Evolutionary conservation across 30 jellyfish, hydroid and myxozoan genomes (phyloP), one percentile per base, ranked within the genome.

Genomic region (Euphysa ruthae): DNA sequence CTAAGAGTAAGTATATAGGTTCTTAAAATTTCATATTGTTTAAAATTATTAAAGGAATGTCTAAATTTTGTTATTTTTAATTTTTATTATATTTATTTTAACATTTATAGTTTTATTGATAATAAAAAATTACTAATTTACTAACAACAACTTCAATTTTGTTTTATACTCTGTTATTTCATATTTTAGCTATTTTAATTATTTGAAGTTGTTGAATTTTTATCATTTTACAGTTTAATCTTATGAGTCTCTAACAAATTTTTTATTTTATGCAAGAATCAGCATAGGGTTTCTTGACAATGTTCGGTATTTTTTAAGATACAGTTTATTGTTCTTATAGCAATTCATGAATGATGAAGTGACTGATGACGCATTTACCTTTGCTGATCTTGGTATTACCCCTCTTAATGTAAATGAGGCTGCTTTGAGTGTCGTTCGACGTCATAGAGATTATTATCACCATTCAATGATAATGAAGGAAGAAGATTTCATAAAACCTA

Each of bases 321-420:
- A n/a, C n/a, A n/a, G 21, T 12, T 20, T 15, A 31, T 35, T 22
- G 43, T 21, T n/a, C 31, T 85, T 79, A 24, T 70, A 87, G 97
- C 94, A 87, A 35, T 87, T 71, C 27, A 35, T 87, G 56, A 75
- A 74, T 44, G 95, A 84, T 24, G 63, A 61, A 18, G 34, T 73
- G 26, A 31, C 78, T 21, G 66, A 92, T 1, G 89, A 64, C 32
- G 72, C 89, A 13, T 31, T 2, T 49, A 55, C 94, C 24, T 73
- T 87, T 65, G 91, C 66, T 38, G 97, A 87, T 70, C 88, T 87
- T 49, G 93, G 94, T 19, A 58, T 87, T 58, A 87, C 73, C 13
- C 94, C 97, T 4, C 57, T 78, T 3, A 29, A 83, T 21, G 66
- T 87, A 22, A 77, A 79, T 66, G 93, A 73, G 51, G 91, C 93